Conservation (phyloP, 2,797 vertebrate species). For the Cichlasoma orientale region DNA sequence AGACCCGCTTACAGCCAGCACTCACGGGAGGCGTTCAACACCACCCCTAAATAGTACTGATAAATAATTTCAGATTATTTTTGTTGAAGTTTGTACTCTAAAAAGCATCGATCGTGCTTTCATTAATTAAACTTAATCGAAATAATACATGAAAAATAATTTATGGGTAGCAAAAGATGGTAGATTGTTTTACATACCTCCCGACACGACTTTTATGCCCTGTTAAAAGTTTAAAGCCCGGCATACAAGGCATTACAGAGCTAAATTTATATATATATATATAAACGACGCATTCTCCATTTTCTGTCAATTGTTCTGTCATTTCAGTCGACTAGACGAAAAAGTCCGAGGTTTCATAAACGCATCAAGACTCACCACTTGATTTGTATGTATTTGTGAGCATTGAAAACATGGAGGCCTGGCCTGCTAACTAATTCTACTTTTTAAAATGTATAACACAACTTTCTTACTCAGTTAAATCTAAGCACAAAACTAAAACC, state of each 20-base stretch:
- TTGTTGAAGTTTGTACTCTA: neutral
- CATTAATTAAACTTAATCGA: neutral
- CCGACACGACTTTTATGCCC: neutral
- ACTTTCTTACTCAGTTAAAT: neutral
- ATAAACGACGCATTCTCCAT: too few relatives aligned
- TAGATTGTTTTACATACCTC: neutral
- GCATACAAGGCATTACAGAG: too few relatives aligned
- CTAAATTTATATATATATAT: too few relatives aligned
- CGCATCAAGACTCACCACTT: neutral
- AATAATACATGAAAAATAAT: neutral
- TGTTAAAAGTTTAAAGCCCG: neutral
- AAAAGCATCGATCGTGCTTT: neutral
- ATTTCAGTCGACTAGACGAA: neutral
- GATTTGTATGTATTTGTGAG: neutral
- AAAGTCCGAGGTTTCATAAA: neutral
- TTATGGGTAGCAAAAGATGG: neutral
- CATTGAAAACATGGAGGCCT: neutral
- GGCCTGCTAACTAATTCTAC: neutral
- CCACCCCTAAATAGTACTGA: rapidly evolving
- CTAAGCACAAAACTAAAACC: neutral
- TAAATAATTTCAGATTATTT: neutral
- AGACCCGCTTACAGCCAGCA: conserved; percentile 46
- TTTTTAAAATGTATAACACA: neutral
- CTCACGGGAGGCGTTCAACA: conserved; percentile 40
- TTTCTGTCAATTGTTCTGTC: neutral